Conservation (phyloP, 64 coral and sea anemone species). For the Trachythela sp. region DNA sequence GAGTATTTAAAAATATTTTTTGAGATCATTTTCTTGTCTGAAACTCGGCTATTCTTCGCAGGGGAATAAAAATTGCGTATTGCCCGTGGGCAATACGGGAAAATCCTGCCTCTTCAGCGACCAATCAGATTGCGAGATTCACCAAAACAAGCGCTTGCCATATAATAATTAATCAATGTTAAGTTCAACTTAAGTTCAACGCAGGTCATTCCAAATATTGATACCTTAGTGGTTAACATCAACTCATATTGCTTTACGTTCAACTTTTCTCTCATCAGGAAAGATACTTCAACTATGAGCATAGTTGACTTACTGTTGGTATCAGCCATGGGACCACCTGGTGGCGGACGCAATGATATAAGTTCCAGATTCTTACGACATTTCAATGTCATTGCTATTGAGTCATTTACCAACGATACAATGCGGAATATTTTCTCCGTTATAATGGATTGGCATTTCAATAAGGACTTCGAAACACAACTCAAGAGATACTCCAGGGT, state of each 20-base stretch:
- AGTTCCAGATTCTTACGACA: constrained; percentile 77
- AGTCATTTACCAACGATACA: constrained; percentile 81
- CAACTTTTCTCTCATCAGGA: constrained; percentile 39
- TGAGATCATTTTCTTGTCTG: no score
- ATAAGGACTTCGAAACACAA: constrained; percentile 86
- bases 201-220: no score
- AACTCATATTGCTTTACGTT: background rate
- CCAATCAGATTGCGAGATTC: no score
- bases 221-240: background rate
- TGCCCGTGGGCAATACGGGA: no score
- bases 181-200: no score
- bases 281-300: constrained; percentile 81
- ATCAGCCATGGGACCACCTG: constrained; percentile 89
- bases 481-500: constrained; percentile 81
- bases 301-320: constrained; percentile 75
- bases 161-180: no score
- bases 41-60: no score
- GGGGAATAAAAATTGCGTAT: no score
- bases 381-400: constrained; percentile 92
- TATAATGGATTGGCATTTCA: constrained; percentile 98
- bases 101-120: no score
- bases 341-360: constrained; percentile 87
- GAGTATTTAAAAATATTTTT: no score
- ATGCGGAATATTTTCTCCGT: constrained; percentile 96
- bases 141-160: no score